Percentiles rank a stretch among this genome's conserved stretches.
phyloP scores from a whole-genome alignment of 2,888 invertebrate genomes.

The Scotopteryx bipunctaria region DNA sequence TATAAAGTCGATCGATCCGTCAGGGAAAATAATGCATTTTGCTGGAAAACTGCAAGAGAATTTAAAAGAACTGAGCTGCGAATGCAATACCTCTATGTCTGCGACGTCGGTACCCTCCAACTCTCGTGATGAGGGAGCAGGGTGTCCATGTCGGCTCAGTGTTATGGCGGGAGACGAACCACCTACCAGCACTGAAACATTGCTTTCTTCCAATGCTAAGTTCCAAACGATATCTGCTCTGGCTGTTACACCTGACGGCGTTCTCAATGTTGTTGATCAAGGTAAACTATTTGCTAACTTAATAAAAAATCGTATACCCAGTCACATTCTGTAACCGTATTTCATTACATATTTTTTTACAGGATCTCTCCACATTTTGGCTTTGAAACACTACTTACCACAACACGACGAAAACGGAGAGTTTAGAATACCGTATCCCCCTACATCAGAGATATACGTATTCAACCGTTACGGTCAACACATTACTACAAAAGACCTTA shows the following conservation, averaged over 20 bases:
- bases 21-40: constrained; percentile 95
- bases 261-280: constrained; percentile 97
- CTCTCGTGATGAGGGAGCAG: constrained; percentile 69
- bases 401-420: constrained; percentile 94
- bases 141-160: constrained; percentile 77
- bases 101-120: constrained; percentile 76
- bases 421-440: constrained; percentile 96
- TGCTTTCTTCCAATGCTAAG: constrained; percentile 94
- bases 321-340: too few relatives aligned
- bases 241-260: constrained; percentile 97
- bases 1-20: constrained; percentile 93
- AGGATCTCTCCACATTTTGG: constrained; percentile 92
- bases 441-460: constrained; percentile 96
- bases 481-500: constrained; percentile 95
- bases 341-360: too few relatives aligned
- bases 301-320: too few relatives aligned
- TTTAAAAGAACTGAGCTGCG: constrained; percentile 81
- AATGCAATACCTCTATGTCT: constrained; percentile 83
- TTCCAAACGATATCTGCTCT: constrained; percentile 95
- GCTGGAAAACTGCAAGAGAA: constrained; percentile 92
- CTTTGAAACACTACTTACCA: constrained; percentile 93
- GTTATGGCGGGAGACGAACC: constrained; percentile 85
- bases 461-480: constrained; percentile 98
- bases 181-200: constrained; percentile 91
- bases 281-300: constrained; percentile 84